Conservation (phyloP, 1,140 invertebrate species). For the Lasaia peninsularis region DNA sequence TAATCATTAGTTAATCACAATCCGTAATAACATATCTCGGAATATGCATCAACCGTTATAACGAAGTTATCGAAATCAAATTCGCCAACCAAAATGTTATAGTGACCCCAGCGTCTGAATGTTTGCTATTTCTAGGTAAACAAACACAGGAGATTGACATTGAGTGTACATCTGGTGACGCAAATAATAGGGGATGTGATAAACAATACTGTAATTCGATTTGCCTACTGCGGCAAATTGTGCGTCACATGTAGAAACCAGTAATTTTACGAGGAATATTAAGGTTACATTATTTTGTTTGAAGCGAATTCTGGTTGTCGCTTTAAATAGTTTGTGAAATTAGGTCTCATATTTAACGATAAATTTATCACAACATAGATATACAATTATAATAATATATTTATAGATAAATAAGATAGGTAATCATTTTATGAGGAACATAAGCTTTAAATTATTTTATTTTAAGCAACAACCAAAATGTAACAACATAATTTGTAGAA, state of each 20-base stretch:
- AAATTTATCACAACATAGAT: no score
- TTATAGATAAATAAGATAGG: no score
- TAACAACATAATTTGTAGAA: no score
- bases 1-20: no score
- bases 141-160: constrained; percentile 69
- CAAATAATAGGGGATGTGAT: constrained; percentile 68
- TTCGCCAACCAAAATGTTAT: constrained; percentile 47
- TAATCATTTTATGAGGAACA: no score
- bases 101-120: constrained; percentile 61
- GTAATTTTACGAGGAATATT: background rate
- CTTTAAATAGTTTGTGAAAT: no score
- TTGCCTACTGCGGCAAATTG: constrained; percentile 62
- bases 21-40: background rate
- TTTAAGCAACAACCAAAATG: no score
- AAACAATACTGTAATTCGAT: constrained; percentile 71
- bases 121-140: constrained; percentile 73
- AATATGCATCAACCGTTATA: constrained; percentile 25
- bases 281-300: no score
- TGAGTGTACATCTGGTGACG: constrained; percentile 72
- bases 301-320: no score
- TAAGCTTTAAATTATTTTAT: no score
- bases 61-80: constrained; percentile 66
- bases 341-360: no score
- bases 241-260: constrained; percentile 21
- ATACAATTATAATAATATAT: no score